Conservation (phyloP, 2,797 vertebrate genomes). For the Pseudomugil tenellus region DNA sequence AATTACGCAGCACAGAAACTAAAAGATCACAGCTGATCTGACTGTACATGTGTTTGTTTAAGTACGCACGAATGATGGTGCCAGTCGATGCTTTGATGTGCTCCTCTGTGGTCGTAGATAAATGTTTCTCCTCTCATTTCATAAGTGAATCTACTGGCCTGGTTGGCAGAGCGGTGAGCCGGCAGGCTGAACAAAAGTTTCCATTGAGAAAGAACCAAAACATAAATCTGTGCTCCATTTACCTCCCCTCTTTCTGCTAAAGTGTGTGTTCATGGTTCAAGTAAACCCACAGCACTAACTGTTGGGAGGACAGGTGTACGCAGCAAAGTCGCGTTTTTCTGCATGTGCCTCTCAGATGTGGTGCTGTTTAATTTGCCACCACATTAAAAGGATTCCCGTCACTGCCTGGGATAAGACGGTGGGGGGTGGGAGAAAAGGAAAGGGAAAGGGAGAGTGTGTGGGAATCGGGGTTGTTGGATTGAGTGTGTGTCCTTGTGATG, state of each 20-base stretch:
- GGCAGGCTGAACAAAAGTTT: conserved; percentile 76
- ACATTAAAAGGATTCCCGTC: conserved; percentile 33
- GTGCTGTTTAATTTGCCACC: background rate
- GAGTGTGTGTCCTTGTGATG: conserved; percentile 33
- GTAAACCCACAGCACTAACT: conserved; percentile 34
- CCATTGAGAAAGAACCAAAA: conserved; percentile 74
- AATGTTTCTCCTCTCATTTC: conserved; percentile 68
- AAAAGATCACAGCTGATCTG: conserved; percentile 20
- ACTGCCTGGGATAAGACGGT: conserved; percentile 33
- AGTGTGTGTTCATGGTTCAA: conserved; percentile 9
- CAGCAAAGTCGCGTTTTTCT: background rate
- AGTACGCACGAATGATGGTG: conserved; percentile 19
- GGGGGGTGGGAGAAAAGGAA: conserved; percentile 30
- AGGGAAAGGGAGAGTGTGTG: conserved; percentile 35
- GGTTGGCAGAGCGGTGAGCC: conserved; percentile 62
- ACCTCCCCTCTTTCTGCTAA: conserved; percentile 25
- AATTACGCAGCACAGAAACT: conserved; percentile 11
- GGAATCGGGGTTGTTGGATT: conserved; percentile 7
- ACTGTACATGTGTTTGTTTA: conserved; percentile 27
- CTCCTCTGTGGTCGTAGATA: conserved; percentile 57
- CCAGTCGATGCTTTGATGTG: conserved; percentile 54
- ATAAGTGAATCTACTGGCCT: conserved; percentile 49
- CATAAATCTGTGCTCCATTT: conserved; percentile 56
- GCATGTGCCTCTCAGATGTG: background rate
- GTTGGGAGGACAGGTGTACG: conserved; percentile 47